phyloP scores from a whole-genome alignment of 2,888 invertebrate species.

The Drosophila mimica region DNA sequence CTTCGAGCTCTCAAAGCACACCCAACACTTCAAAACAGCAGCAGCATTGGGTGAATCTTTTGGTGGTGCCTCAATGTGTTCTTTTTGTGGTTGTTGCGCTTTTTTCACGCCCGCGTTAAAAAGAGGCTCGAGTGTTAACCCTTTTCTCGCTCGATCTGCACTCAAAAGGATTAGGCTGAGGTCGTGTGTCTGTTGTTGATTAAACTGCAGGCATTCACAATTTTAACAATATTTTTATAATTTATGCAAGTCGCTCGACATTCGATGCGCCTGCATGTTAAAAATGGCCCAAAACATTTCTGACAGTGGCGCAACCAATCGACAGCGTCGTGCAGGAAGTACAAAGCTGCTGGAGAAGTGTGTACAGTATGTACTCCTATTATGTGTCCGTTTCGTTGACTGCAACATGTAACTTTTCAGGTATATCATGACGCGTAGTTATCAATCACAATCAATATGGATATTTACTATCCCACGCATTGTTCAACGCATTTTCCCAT shows the following conservation, averaged over 20 bases:
- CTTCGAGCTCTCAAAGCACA: constrained; percentile 7
- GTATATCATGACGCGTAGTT: constrained; percentile 28
- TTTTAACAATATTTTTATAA: constrained; percentile 57
- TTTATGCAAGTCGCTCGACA: constrained; percentile 73
- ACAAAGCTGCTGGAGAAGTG: not conserved
- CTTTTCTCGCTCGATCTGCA: constrained; percentile 65
- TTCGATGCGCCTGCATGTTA: constrained; percentile 74
- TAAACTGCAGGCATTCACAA: constrained; percentile 62
- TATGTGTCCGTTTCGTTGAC: not conserved
- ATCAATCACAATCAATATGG: constrained; percentile 28
- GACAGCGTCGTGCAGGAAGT: constrained; percentile 18
- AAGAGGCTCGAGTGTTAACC: constrained; percentile 52
- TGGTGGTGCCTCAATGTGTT: constrained; percentile 6
- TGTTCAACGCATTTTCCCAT: constrained; percentile 12
- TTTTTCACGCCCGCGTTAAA: constrained; percentile 73
- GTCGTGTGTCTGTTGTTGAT: constrained; percentile 76
- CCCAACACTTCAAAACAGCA: constrained; percentile 62
- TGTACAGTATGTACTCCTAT: constrained; percentile 2
- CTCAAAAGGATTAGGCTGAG: constrained; percentile 63
- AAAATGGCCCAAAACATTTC: constrained; percentile 45
- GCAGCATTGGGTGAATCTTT: constrained; percentile 37
- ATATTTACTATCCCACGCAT: constrained; percentile 50
- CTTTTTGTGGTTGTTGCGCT: constrained; percentile 62
- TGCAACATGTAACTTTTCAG: constrained; percentile 5
- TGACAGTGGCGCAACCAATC: constrained; percentile 48